Evolutionary conservation across 2,113 vertebrate genomes (phyloP).

Genomic region (Lycaon pictus): DNA sequence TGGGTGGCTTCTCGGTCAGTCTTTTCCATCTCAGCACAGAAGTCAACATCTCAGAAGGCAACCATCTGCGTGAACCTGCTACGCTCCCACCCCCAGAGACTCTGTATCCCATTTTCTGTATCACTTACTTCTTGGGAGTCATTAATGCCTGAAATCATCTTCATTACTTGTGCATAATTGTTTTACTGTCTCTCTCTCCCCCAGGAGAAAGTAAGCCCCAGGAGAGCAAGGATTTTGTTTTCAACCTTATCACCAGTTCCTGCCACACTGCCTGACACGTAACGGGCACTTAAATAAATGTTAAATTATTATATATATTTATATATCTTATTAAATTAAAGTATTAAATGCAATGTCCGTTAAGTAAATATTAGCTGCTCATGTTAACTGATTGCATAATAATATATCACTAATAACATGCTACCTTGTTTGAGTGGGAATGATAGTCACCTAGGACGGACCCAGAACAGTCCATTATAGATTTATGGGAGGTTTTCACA

Average conservation of each 20-base stretch:
- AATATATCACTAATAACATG: background rate
- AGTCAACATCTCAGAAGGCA: background rate
- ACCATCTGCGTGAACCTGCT: rapidly evolving
- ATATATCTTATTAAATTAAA: background rate
- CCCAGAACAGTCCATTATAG: background rate
- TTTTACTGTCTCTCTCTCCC: background rate
- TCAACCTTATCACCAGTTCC: background rate
- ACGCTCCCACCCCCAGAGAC: background rate
- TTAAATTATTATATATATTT: background rate
- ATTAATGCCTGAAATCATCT: background rate
- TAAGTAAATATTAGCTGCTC: background rate
- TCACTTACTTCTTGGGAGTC: background rate
- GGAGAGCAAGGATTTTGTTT: background rate
- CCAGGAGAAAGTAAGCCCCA: background rate
- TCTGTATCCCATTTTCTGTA: background rate
- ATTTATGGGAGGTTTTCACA: rapidly evolving
- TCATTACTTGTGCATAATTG: background rate
- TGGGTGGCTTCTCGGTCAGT: background rate
- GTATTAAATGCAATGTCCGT: background rate
- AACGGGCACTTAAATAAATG: background rate
- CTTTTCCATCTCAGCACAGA: background rate
- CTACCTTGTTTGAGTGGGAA: background rate
- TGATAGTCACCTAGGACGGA: background rate
- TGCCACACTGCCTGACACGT: background rate
- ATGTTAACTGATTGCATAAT: background rate